Conservation (phyloP, 2,888 invertebrate species). For the Falcaria lacertinaria region DNA sequence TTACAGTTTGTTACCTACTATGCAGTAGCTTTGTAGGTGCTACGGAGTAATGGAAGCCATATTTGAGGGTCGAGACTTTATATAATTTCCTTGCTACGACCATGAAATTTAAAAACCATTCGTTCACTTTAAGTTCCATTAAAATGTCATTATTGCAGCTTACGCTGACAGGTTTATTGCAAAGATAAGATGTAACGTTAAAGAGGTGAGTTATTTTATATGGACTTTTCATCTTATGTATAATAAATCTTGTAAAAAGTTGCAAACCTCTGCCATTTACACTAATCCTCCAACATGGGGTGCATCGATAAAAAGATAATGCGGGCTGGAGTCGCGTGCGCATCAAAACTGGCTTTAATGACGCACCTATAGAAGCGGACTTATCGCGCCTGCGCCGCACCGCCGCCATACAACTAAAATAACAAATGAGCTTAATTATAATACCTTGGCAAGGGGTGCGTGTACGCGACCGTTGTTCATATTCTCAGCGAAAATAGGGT, state of each 20-base stretch:
- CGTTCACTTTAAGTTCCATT: too few relatives aligned
- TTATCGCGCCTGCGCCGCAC: slow-evolving; percentile 72
- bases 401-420: slow-evolving; percentile 35
- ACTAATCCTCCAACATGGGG: slow-evolving; percentile 71
- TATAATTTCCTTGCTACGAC: too few relatives aligned
- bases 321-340: slow-evolving; percentile 71
- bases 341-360: slow-evolving; percentile 67
- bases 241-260: slow-evolving; percentile 19
- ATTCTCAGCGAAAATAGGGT: not conserved
- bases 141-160: too few relatives aligned
- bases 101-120: too few relatives aligned
- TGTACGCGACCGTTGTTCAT: not conserved
- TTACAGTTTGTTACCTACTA: too few relatives aligned
- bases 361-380: slow-evolving; percentile 70
- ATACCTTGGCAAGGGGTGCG: slow-evolving; percentile 63
- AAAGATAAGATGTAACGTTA: not conserved
- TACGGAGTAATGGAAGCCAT: too few relatives aligned
- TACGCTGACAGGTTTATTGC: too few relatives aligned
- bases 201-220: too few relatives aligned
- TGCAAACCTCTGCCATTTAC: slow-evolving; percentile 42
- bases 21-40: too few relatives aligned
- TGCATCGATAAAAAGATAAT: slow-evolving; percentile 79
- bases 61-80: too few relatives aligned
- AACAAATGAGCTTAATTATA: slow-evolving; percentile 77
- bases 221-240: too few relatives aligned